Conservation (phyloP, 2,888 invertebrate genomes). For the Synergus itoensis region DNA sequence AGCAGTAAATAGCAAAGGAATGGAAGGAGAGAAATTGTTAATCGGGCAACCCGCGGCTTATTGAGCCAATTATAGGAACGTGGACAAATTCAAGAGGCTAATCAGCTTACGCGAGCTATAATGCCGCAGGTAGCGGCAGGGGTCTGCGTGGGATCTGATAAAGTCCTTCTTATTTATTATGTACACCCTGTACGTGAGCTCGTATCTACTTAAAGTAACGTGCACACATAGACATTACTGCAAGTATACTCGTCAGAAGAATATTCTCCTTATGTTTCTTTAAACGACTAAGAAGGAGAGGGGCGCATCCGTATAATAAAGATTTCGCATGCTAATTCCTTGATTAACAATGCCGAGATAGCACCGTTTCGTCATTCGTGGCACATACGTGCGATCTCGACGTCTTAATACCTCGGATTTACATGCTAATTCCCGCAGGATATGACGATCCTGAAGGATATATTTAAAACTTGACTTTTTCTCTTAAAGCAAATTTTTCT, state of each 20-base stretch:
- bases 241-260: slow-evolving; percentile 1
- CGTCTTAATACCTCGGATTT: slow-evolving; percentile 55
- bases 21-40: slow-evolving; percentile 61
- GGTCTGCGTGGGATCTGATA: slow-evolving; percentile 74
- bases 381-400: slow-evolving; percentile 51
- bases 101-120: slow-evolving; percentile 74
- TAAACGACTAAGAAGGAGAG: neutral
- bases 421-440: slow-evolving; percentile 26
- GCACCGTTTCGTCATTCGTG: slow-evolving; percentile 30
- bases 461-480: neutral
- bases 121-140: slow-evolving; percentile 69
- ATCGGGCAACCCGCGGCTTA: slow-evolving; percentile 65
- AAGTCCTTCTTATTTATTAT: slow-evolving; percentile 72
- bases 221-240: neutral
- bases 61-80: slow-evolving; percentile 74
- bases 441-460: slow-evolving; percentile 29
- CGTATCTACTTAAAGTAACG: slow-evolving; percentile 30
- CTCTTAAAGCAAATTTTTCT: neutral
- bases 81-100: slow-evolving; percentile 75
- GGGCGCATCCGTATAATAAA: slow-evolving; percentile 61
- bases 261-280: slow-evolving; percentile 19
- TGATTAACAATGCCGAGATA: slow-evolving; percentile 70
- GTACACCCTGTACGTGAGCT: slow-evolving; percentile 56
- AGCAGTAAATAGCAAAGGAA: slow-evolving; percentile 28
- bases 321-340: slow-evolving; percentile 74